These are phyloP conservation scores for Sebastes hubbsi DNA, from an alignment of 2,797 vertebrate species.

Conservation along the genomic window DNA sequence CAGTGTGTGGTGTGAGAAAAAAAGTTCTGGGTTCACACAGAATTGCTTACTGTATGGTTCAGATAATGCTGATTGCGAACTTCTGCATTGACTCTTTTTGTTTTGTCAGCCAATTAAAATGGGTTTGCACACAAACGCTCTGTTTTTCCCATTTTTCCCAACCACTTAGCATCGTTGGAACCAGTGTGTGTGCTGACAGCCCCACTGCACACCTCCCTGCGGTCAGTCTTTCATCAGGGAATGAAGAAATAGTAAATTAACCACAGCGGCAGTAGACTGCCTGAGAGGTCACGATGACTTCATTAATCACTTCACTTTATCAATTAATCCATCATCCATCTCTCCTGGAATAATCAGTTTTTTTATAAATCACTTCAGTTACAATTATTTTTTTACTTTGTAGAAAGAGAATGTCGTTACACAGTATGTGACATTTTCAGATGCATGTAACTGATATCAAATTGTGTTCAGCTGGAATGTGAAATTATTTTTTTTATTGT, in stretches of 20 bases:
- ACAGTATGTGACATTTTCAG: background rate
- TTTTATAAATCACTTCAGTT: conserved; percentile 5
- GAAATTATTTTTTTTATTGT: background rate
- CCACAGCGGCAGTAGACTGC: conserved; percentile 15
- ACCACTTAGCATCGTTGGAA: conserved; percentile 27
- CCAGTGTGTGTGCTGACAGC: conserved; percentile 2
- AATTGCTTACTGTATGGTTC: conserved; percentile 16
- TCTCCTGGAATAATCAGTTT: background rate
- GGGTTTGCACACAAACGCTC: conserved; percentile 1
- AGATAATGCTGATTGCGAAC: conserved; percentile 22
- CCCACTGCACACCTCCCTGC: conserved; percentile 11
- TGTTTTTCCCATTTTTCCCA: background rate
- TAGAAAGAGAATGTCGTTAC: background rate
- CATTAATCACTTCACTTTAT: conserved; percentile 25
- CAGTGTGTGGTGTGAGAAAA: background rate
- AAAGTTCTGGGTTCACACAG: background rate
- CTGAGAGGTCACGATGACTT: conserved; percentile 10
- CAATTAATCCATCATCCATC: conserved; percentile 4
- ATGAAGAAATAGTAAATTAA: conserved; percentile 23
- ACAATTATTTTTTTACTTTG: conserved; percentile 15
- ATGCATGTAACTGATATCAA: background rate
- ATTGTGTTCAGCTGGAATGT: background rate
- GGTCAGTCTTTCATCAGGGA: background rate
- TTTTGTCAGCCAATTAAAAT: conserved; percentile 43
- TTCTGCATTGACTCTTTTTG: conserved; percentile 6